These are phyloP conservation scores for Sinotaia quadrata DNA, from an alignment of 2,888 invertebrate genomes.

Conservation along the genomic window DNA sequence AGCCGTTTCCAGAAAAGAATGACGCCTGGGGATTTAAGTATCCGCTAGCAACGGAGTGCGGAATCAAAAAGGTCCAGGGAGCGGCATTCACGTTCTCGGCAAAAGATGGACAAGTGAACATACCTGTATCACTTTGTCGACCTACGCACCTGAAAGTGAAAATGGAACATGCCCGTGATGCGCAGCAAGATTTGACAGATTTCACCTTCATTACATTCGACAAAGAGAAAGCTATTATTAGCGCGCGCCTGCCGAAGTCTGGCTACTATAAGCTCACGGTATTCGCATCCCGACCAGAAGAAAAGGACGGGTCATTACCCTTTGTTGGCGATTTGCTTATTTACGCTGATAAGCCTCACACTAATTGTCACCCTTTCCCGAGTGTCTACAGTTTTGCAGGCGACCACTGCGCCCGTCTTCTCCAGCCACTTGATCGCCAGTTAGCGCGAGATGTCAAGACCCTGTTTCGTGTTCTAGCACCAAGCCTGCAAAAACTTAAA, in stretches of 20 bases:
- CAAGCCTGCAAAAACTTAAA: background rate
- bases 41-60: constrained; percentile 18
- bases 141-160: background rate
- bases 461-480: constrained; percentile 13
- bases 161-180: background rate
- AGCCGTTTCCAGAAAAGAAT: background rate
- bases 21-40: constrained; percentile 1
- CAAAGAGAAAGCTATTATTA: background rate
- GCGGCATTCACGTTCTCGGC: constrained; percentile 4
- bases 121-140: constrained; percentile 1
- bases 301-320: background rate
- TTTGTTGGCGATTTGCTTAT: background rate
- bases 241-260: background rate
- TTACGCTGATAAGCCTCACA: background rate
- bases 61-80: constrained; percentile 6
- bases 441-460: background rate
- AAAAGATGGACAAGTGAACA: constrained; percentile 4
- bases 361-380: constrained; percentile 4
- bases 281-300: constrained; percentile 4
- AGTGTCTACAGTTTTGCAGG: background rate
- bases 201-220: background rate
- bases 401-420: background rate
- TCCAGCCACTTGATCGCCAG: constrained; percentile 5
- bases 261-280: background rate
- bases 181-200: background rate